Base-by-base conservation (phyloP, 2,797 vertebrate species). In the Garrulus glandarius region DNA sequence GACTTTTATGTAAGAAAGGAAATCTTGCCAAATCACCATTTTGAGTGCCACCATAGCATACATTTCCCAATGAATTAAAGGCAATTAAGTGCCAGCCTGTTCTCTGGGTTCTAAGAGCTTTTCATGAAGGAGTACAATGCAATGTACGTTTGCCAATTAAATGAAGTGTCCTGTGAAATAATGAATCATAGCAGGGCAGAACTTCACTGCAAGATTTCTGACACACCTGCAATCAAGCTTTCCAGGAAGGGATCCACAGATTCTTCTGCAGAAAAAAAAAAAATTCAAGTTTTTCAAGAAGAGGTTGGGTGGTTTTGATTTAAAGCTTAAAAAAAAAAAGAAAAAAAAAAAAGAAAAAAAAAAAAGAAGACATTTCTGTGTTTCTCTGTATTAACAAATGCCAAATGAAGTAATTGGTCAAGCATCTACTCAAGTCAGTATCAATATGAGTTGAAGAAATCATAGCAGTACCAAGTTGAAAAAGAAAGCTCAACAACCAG, bases 291-390 rank as follows among this genome's bases (percentile, higher is more conserved):
- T 79, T 64, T 96, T 16, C 11, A 57, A 78, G 30, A 65, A 69
- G 8, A 1, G 0, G 3, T 27, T 12, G 11, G 6, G 9, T 36
- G 4, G 9, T 55, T 91, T 76, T 1, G 2, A 70, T 59, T 53
- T 70, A 43, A 76, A 77, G 3, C 2, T 72, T 22, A 26, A 32
- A 37, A 49, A 20, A 18, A 23, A 29, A 12, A n/a, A 32, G n/a
- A n/a, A 37, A 34, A 36, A 27, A n/a, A 37, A 34, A 32, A 26
- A 39, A 47, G 11, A 49, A 15, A 18, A 23, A 29, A 23, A 29
- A 12, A n/a, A 32, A n/a, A 37, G 32, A 36, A 2, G 2, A 11
- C 1, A 10, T 63, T 84, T 52, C 14, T 44, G 7, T 9, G 30
- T 60, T 84, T 77, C 18, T 77, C 19, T 34, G 26, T 27, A 60